Evolutionary conservation across 2,888 invertebrate genomes (phyloP), one percentile per base, ranked within the genome.

Genomic region (Lepidochitona cinerea): DNA sequence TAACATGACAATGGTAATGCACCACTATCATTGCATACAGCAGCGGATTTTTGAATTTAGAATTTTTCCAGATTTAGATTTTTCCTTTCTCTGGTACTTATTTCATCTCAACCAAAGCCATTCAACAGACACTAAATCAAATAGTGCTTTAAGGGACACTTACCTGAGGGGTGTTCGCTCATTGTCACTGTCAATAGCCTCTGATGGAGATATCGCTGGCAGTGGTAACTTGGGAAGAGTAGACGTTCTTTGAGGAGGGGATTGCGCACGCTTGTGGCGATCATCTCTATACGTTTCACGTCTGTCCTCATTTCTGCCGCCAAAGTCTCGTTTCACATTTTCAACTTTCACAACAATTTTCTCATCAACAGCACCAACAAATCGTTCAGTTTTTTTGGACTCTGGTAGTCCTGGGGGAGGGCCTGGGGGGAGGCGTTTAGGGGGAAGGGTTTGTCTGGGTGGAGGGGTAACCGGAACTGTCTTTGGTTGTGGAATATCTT

Each of bases 141-240:
- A 29, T 49, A 35, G 3, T 69, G n/a, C n/a, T n/a, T n/a, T n/a
- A n/a, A n/a, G n/a, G n/a, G n/a, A n/a, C n/a, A n/a, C 74, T 69
- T 76, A 87, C 87, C 83, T 84, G 75, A 80, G 77, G 23, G 83
- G 82, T 36, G 68, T 33, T 70, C 78, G 82, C 52, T 81, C 81
- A 52, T 71, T 72, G 53, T 84, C 84, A 64, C 76, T 74, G 29
- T 72, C 75, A 26, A 67, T 73, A n/a, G n/a, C n/a, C n/a, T n/a
- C n/a, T n/a, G n/a, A n/a, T 75, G 93, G 93, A 88, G 93, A 93
- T 74, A 95, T 95, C 59, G 96, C 96, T 33, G 96, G 96, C 93
- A 97, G 93, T 14, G 96, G 96, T 81, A 97, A 91, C 26, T 59
- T 59, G 5, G 59, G 59, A 4, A 59, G 29, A 4, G 59, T 59